Evolutionary conservation across 2,888 invertebrate species (phyloP).

Genomic region (Polydrusus tereticollis): DNA sequence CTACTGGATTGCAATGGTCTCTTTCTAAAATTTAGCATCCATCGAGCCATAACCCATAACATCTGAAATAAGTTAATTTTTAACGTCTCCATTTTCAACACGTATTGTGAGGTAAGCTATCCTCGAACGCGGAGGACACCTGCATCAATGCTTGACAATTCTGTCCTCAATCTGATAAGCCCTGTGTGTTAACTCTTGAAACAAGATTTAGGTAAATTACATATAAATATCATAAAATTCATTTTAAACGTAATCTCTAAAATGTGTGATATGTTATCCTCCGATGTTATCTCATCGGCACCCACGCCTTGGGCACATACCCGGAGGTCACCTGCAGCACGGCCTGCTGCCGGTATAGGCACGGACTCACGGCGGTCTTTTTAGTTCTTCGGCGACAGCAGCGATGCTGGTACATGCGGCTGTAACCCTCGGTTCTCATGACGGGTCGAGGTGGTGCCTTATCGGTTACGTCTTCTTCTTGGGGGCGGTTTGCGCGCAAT

Average conservation of each 20-base stretch:
- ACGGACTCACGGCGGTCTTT: background rate
- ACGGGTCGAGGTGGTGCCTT: constrained; percentile 32
- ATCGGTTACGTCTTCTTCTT: constrained; percentile 30
- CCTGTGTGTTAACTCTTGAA: too few species aligned
- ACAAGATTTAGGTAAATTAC: background rate
- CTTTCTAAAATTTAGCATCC: too few species aligned
- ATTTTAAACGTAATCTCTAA: constrained; percentile 18
- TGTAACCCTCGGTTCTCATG: constrained; percentile 10
- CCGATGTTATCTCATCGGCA: constrained; percentile 30
- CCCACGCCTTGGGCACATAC: constrained; percentile 35
- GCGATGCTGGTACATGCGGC: constrained; percentile 25
- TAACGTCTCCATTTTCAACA: too few species aligned
- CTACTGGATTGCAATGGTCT: too few species aligned
- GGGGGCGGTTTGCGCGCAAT: constrained; percentile 27
- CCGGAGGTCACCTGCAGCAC: constrained; percentile 39
- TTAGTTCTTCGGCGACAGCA: constrained; percentile 42
- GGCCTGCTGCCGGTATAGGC: constrained; percentile 12
- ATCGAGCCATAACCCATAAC: too few species aligned
- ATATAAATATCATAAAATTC: background rate
- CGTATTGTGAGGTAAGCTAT: too few species aligned
- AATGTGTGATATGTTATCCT: background rate
- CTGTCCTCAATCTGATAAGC: too few species aligned
- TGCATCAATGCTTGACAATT: too few species aligned
- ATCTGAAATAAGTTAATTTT: too few species aligned
- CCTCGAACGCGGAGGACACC: too few species aligned